A percentile compares a stretch with the other conserved stretches of the same genome.
Conservation (phyloP, 2,113 vertebrate species). For the Melanotaenia duboulayi region DNA sequence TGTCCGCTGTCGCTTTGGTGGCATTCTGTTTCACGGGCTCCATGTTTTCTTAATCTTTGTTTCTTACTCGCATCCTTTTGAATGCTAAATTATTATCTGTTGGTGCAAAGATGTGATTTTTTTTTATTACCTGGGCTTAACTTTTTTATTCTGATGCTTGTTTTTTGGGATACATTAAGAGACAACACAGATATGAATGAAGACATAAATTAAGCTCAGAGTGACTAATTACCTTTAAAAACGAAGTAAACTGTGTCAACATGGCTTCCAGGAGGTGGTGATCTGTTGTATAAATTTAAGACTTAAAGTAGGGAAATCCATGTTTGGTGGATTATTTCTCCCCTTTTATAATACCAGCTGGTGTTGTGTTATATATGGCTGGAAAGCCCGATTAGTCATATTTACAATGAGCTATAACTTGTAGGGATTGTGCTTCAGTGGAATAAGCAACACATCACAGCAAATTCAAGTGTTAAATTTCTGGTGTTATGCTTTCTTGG, state of each 20-base stretch:
- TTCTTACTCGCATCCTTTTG: constrained; percentile 78
- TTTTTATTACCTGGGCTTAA: constrained; percentile 58
- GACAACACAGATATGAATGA: constrained; percentile 60
- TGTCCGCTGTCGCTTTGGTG: constrained; percentile 72
- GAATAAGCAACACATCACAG: too few species aligned
- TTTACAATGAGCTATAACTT: too few species aligned
- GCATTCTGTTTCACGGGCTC: constrained; percentile 68
- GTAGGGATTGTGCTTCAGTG: too few species aligned
- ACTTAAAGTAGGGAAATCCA: too few species aligned
- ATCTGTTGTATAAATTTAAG: too few species aligned
- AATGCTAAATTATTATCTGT: constrained; percentile 77
- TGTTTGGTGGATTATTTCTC: too few species aligned
- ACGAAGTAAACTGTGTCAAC: constrained; percentile 17
- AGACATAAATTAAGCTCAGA: constrained; percentile 41
- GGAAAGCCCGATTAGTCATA: too few species aligned
- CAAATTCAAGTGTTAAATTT: too few species aligned
- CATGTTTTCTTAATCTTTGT: constrained; percentile 73
- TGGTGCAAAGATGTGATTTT: constrained; percentile 42
- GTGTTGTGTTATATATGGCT: too few species aligned
- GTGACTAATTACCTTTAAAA: constrained; percentile 37
- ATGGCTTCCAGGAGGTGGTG: background rate
- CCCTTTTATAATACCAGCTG: too few species aligned
- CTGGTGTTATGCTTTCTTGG: too few species aligned
- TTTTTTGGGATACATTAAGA: constrained; percentile 49
- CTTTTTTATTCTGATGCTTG: constrained; percentile 65